Evolutionary conservation across 64 coral and sea anemone genomes (phyloP), one percentile per base, ranked within the genome.

Genomic region (Astreopora myriophthalma): DNA sequence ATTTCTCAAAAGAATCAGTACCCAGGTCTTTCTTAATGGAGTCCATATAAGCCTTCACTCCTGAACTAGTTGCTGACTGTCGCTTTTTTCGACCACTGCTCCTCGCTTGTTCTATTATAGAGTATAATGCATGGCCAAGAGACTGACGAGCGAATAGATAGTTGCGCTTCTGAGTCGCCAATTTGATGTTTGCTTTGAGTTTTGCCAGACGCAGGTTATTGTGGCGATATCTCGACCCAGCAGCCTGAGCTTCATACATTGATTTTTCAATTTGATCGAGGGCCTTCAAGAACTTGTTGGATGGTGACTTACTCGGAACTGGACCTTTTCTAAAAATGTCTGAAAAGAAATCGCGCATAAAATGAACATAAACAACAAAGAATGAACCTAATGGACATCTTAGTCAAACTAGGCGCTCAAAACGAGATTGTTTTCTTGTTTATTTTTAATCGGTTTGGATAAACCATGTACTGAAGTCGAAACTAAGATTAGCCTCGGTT

Each of bases 251-350:
- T 27, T 86, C 88, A 38, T 79, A 87, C 0, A 95, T 74, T 1
- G 88, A 60, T 27, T 71, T 87, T 28, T 95, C 94, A 80, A 95
- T 85, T 71, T 95, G 74, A 74, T 74, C 88, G 11, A 95, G 20
- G 0, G 88, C 88, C 28, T 91, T 83, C 4, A 95, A 57, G 51
- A 95, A 95, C 22, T 83, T 95, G 81, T 95, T 95, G 19, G 94
- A 95, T 14, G 94, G 94, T 22, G 87, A 71, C 6, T 73, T 63
- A 4, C 72, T n/a, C n/a, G n/a, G n/a, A n/a, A n/a, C n/a, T n/a
- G n/a, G n/a, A n/a, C n/a, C n/a, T n/a, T n/a, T n/a, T n/a, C n/a
- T n/a, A n/a, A n/a, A n/a, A n/a, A n/a, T n/a, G n/a, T n/a, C n/a
- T n/a, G n/a, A n/a, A n/a, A n/a, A n/a, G n/a, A n/a, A n/a, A n/a